These are phyloP conservation scores for Agonopterix arenella DNA, from an alignment of 2,888 invertebrate species.

Conservation along the genomic window DNA sequence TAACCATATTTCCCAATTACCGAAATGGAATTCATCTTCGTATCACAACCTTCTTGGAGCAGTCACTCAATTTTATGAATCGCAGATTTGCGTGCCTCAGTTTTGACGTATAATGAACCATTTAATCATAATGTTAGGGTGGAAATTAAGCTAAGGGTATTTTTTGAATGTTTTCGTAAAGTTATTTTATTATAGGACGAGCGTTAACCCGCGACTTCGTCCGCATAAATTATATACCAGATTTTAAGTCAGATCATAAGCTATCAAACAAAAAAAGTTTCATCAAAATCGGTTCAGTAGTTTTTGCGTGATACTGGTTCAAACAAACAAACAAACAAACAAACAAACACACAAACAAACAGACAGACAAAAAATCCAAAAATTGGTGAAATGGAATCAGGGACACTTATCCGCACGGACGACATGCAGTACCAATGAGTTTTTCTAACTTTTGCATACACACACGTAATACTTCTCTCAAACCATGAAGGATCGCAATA, in stretches of 20 bases:
- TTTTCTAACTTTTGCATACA: too few relatives aligned
- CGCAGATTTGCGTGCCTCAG: slow-evolving; percentile 54
- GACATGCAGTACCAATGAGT: too few relatives aligned
- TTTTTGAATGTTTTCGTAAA: too few relatives aligned
- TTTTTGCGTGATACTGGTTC: not conserved
- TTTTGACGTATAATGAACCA: slow-evolving; percentile 40
- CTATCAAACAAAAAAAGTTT: not conserved
- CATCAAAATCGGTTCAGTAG: not conserved
- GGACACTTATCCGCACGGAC: too few relatives aligned
- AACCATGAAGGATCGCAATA: too few relatives aligned
- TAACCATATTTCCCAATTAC: slow-evolving; percentile 40
- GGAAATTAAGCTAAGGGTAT: not conserved
- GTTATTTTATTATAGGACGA: too few relatives aligned
- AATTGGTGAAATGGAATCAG: too few relatives aligned
- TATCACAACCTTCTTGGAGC: slow-evolving; percentile 37
- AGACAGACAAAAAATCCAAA: too few relatives aligned
- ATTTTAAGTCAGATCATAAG: too few relatives aligned
- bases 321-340: not conserved
- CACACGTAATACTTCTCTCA: too few relatives aligned
- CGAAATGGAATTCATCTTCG: slow-evolving; percentile 49
- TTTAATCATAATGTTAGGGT: slow-evolving; percentile 22
- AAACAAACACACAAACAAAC: too few relatives aligned
- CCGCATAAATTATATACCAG: too few relatives aligned
- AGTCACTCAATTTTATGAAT: slow-evolving; percentile 60
- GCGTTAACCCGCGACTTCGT: not conserved